phyloP scores from a whole-genome alignment of 2,113 vertebrate genomes.

The Hemiscyllium ocellatum region DNA sequence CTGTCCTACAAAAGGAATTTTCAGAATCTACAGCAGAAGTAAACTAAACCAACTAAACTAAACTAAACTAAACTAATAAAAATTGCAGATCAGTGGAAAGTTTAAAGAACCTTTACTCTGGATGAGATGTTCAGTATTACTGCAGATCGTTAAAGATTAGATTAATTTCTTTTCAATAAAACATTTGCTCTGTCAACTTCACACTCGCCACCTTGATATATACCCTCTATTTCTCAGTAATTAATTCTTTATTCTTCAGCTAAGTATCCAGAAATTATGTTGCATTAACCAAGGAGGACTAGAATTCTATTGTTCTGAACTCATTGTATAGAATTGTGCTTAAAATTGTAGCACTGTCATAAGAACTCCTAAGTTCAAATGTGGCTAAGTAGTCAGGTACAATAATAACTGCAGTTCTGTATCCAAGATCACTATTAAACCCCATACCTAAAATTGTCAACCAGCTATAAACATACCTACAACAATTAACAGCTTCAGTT shows the following conservation, averaged over 20 bases:
- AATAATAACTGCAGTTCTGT: not conserved
- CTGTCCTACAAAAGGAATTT: not conserved
- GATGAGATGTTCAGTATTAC: not conserved
- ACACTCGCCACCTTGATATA: not conserved
- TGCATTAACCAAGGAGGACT: not conserved
- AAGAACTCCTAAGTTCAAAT: not conserved
- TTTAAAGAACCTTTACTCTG: not conserved
- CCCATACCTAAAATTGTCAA: not conserved
- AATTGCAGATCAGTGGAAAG: not conserved
- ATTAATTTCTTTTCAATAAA: not conserved
- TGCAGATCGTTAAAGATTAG: not conserved
- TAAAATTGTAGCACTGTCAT: not conserved
- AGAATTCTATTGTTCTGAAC: not conserved
- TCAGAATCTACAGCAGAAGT: not conserved
- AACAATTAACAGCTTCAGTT: not conserved
- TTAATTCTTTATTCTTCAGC: not conserved
- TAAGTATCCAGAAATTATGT: not conserved
- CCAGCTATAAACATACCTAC: not conserved
- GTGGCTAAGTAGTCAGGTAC: not conserved
- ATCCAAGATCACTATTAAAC: not conserved
- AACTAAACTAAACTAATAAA: not conserved
- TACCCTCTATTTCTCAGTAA: not conserved
- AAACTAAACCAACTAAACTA: not conserved
- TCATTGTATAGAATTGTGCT: not conserved
- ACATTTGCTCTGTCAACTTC: not conserved